phyloP scores from a whole-genome alignment of 2,113 vertebrate genomes.

The Turnix velox region DNA sequence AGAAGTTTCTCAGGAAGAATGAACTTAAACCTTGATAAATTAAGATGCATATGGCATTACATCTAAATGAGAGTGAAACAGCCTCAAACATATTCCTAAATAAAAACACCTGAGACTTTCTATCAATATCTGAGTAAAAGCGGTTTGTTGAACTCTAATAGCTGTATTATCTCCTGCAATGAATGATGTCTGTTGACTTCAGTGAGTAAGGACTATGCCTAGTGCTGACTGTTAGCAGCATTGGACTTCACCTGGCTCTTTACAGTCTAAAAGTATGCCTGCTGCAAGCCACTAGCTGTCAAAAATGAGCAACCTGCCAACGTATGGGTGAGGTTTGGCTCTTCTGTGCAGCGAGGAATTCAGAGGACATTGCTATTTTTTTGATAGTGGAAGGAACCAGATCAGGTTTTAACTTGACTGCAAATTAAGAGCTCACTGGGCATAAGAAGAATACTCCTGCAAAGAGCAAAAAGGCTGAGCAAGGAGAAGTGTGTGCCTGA shows the following conservation, averaged over 20 bases:
- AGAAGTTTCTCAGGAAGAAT: not conserved
- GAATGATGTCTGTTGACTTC: not conserved
- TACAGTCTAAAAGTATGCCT: not conserved
- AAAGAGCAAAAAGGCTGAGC: conserved; percentile 14
- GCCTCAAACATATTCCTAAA: not conserved
- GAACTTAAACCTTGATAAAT: not conserved
- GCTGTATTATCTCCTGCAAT: not conserved
- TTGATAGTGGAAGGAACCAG: conserved; percentile 7
- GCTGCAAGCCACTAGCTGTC: conserved; percentile 33
- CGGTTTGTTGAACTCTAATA: not conserved
- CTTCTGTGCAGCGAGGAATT: not conserved
- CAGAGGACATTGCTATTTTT: not conserved
- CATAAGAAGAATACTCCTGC: not conserved
- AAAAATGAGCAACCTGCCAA: conserved; percentile 19
- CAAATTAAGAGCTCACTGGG: conserved; percentile 4
- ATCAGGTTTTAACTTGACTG: conserved; percentile 22
- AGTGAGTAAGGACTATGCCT: not conserved
- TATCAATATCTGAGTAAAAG: not conserved
- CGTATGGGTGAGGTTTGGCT: conserved; percentile 40
- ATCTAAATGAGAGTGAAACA: not conserved
- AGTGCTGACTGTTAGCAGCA: not conserved
- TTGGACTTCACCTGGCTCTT: not conserved
- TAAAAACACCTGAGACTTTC: not conserved
- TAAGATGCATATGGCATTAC: not conserved
- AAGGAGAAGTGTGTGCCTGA: conserved; percentile 34